A percentile compares a stretch with the other conserved stretches of the same genome.
These are phyloP conservation scores for Schizaphis graminum DNA, from an alignment of 2,888 invertebrate genomes.

Conservation along the genomic window DNA sequence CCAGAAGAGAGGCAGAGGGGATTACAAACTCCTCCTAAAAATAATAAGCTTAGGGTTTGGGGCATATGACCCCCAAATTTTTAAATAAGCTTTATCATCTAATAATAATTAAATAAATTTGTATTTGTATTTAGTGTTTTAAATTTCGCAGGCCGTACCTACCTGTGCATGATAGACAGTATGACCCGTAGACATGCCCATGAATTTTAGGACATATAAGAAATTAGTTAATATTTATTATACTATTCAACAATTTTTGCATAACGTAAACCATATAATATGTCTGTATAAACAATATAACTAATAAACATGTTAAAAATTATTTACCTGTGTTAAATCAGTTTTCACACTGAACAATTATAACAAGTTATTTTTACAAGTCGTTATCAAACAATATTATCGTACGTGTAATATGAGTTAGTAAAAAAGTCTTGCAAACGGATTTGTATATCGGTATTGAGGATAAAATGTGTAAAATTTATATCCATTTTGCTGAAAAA, in stretches of 20 bases:
- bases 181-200: too few species aligned
- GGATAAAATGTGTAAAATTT: neutral
- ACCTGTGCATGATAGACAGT: too few species aligned
- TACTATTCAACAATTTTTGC: neutral
- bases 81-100: too few species aligned
- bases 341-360: neutral
- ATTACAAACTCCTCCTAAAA: too few species aligned
- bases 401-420: neutral
- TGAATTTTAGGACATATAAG: too few species aligned
- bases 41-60: too few species aligned
- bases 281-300: neutral
- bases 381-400: neutral
- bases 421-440: neutral
- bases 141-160: too few species aligned
- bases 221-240: neutral
- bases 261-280: neutral
- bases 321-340: constrained; percentile 5
- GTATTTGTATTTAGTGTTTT: too few species aligned
- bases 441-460: neutral
- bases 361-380: neutral
- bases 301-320: neutral
- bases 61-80: too few species aligned
- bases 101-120: too few species aligned
- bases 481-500: neutral
- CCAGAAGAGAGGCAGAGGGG: too few species aligned